A percentile compares a stretch with the other conserved stretches of the same genome.
These are phyloP conservation scores for Lophotriccus pileatus DNA, from an alignment of 2,797 vertebrate species.

Conservation along the genomic window DNA sequence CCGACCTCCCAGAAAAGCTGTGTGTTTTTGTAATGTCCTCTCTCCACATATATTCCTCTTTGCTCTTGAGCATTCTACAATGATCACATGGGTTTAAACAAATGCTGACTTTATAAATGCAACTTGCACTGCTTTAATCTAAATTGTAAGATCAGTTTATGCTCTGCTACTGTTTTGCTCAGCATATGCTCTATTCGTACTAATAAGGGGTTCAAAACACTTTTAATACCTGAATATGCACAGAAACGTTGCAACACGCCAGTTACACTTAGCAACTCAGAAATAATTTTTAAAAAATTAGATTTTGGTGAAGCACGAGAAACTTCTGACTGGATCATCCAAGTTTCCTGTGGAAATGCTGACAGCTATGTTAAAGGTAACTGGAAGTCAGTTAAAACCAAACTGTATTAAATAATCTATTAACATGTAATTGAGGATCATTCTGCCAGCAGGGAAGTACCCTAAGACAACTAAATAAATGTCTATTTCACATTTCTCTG, in stretches of 20 bases:
- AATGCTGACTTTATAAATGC: background rate
- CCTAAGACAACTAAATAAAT: background rate
- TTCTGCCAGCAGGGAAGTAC: background rate
- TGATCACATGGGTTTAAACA: background rate
- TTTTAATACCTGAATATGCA: background rate
- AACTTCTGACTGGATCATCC: background rate
- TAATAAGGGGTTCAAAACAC: background rate
- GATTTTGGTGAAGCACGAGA: background rate
- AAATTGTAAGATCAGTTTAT: background rate
- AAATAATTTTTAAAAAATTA: background rate
- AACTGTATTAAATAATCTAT: background rate
- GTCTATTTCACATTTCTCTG: background rate
- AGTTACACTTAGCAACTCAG: background rate
- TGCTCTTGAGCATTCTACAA: background rate
- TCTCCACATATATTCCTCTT: background rate
- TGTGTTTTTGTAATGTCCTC: background rate
- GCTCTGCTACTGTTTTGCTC: background rate
- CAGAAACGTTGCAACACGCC: background rate
- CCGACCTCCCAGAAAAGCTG: background rate
- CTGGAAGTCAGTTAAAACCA: background rate
- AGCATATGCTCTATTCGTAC: background rate
- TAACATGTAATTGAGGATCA: background rate
- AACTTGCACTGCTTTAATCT: background rate
- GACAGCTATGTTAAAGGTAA: background rate
- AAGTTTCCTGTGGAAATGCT: background rate